These are phyloP conservation scores for Andrena camellia DNA, from an alignment of 2,888 invertebrate species.

Conservation along the genomic window DNA sequence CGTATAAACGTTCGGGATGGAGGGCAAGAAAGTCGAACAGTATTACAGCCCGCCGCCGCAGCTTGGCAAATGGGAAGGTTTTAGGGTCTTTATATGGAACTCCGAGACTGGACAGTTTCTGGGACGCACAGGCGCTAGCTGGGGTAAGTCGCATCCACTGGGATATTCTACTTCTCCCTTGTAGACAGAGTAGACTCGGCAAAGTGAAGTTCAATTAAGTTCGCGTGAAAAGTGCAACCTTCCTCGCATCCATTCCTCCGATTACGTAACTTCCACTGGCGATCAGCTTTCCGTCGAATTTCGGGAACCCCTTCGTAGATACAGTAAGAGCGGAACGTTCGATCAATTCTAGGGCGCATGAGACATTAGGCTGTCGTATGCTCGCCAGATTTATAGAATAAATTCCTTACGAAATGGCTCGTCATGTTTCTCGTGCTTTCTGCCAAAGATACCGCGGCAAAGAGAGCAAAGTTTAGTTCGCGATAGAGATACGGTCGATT, in stretches of 20 bases:
- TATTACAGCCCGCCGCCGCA: slow-evolving; percentile 93
- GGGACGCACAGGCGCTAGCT: slow-evolving; percentile 96
- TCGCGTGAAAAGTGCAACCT: background rate
- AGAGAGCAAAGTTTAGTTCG: background rate
- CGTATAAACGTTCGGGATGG: slow-evolving; percentile 86
- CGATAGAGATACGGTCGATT: slow-evolving; percentile 21
- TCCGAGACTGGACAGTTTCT: slow-evolving; percentile 96
- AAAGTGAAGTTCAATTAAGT: background rate
- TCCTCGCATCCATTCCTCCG: background rate
- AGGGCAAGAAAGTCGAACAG: slow-evolving; percentile 93
- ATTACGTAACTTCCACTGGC: background rate
- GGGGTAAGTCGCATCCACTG: slow-evolving; percentile 92
- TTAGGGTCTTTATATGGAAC: slow-evolving; percentile 95
- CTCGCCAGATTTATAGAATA: too few species aligned
- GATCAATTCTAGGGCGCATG: background rate
- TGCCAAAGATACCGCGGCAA: background rate
- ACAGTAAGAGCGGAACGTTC: background rate
- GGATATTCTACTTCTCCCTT: background rate
- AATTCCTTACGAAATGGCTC: too few species aligned
- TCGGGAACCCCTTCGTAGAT: background rate
- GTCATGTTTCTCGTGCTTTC: background rate
- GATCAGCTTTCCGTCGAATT: background rate
- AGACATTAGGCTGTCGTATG: background rate
- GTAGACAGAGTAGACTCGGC: background rate
- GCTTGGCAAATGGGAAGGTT: slow-evolving; percentile 94